Base-by-base conservation (phyloP, 2,888 invertebrate species). In the Andrena marginata region DNA sequence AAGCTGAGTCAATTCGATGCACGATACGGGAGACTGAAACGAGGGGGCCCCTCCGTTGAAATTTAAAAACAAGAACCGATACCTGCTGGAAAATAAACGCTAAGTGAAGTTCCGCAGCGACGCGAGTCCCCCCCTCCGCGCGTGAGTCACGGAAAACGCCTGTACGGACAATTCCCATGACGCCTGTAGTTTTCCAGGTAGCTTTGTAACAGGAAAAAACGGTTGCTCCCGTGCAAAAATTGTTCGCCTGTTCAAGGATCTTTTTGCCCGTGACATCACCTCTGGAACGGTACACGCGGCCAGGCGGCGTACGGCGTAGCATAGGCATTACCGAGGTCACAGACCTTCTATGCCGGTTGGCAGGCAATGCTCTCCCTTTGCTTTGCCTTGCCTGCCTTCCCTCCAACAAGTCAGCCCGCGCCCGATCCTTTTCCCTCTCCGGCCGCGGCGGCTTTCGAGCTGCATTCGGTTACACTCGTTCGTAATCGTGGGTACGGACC, bases 321-420 rank as follows among this genome's bases (percentile, higher is more conserved):
- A 87, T 88, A 90, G 89, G 90, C 92, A 91, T 90, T 88, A 92
- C 89, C 89, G 92, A 90, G 92, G 93, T 93, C 92, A 93, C 91
- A 92, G 93, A 93, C 93, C 93, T 93, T 92, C 92, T 90, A 89
- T 90, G 91, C 91, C 91, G 91, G 89, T 91, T 89, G 92, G 90
- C 89, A 92, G 90, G 90, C 91, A 89, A 88, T 89, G 90, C 89
- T 90, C 90, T 89, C 87, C 76, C 88, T 87, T 85, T 86, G 83
- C 82, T 70, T 87, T 84, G 85, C 83, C 72, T 83, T 83, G 82
- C 56, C 74, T 82, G 63, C 79, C 68, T 80, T 74, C 72, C 71
- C 71, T 75, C 83, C 72, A 80, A 77, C 72, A 73, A 85, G 68
- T 77, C 73, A 68, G 62, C 71, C 65, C 42, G 59, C 48, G 67